Evolutionary conservation across 2,888 invertebrate genomes (phyloP).

Genomic region (Morinoia aosen): DNA sequence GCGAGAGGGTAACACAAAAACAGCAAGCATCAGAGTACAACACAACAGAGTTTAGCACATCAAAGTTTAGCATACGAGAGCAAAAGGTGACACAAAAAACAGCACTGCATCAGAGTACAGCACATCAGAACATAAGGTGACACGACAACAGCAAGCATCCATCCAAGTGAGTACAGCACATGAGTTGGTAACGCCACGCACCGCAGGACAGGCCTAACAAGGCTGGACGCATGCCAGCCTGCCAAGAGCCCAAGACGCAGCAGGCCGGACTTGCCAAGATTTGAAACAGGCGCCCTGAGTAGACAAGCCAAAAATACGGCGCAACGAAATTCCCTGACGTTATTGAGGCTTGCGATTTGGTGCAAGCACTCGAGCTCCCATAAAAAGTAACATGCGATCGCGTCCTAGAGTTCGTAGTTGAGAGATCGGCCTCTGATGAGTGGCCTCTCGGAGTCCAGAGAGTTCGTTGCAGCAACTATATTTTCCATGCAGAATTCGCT

Average conservation of each 20-base stretch:
- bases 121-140: not conserved
- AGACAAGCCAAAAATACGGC: not conserved
- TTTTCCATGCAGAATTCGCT: not conserved
- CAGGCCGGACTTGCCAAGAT: not conserved
- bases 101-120: not conserved
- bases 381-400: not conserved
- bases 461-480: not conserved
- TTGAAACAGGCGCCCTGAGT: constrained; percentile 3
- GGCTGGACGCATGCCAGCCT: constrained; percentile 1
- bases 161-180: too few species aligned
- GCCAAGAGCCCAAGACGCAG: not conserved
- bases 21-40: too few species aligned
- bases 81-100: not conserved
- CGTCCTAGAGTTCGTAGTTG: not conserved
- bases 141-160: not conserved
- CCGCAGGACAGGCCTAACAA: not conserved
- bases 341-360: constrained; percentile 10
- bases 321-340: not conserved
- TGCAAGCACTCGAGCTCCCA: not conserved
- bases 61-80: too few species aligned
- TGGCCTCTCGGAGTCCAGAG: not conserved
- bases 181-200: not conserved
- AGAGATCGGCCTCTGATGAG: not conserved
- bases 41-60: too few species aligned
- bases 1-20: too few species aligned